Evolutionary conservation across 2,888 invertebrate species (phyloP).

Genomic region (Epinotia bilunana): DNA sequence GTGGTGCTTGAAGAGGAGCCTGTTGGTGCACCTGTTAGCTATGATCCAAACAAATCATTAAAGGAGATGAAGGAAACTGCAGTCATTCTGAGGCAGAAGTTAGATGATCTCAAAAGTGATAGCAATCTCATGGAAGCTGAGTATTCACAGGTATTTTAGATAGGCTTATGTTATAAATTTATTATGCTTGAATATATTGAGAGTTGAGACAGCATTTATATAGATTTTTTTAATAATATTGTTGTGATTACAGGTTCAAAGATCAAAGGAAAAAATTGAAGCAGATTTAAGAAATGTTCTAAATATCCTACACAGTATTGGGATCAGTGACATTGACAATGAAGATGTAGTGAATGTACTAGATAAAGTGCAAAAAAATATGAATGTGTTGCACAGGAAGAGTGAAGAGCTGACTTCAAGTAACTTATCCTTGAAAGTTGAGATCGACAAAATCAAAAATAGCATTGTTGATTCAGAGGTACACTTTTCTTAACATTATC

Average conservation of each 20-base stretch:
- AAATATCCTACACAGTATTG: constrained; percentile 69
- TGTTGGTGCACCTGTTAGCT: constrained; percentile 47
- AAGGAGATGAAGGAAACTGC: constrained; percentile 76
- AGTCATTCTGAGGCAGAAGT: constrained; percentile 70
- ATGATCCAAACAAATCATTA: constrained; percentile 62
- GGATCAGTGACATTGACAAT: constrained; percentile 63
- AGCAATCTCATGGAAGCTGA: constrained; percentile 76
- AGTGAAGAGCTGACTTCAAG: constrained; percentile 76
- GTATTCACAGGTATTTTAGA: constrained; percentile 66
- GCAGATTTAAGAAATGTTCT: constrained; percentile 77
- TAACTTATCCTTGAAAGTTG: constrained; percentile 70
- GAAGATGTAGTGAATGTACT: constrained; percentile 62
- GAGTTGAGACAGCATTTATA: too few species aligned
- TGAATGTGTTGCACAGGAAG: constrained; percentile 64
- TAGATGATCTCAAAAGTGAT: constrained; percentile 73
- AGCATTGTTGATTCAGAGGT: constrained; percentile 63
- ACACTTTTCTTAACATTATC: constrained; percentile 18
- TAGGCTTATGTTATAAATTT: neutral
- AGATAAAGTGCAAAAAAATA: constrained; percentile 70
- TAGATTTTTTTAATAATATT: neutral
- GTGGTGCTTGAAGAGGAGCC: constrained; percentile 35
- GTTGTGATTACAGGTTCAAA: constrained; percentile 61
- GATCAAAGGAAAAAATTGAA: constrained; percentile 74
- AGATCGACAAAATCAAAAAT: constrained; percentile 70
- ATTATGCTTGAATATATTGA: too few species aligned